Evolutionary conservation across 1,140 invertebrate species (phyloP).

Genomic region (Leptestheria dahalacensis): DNA sequence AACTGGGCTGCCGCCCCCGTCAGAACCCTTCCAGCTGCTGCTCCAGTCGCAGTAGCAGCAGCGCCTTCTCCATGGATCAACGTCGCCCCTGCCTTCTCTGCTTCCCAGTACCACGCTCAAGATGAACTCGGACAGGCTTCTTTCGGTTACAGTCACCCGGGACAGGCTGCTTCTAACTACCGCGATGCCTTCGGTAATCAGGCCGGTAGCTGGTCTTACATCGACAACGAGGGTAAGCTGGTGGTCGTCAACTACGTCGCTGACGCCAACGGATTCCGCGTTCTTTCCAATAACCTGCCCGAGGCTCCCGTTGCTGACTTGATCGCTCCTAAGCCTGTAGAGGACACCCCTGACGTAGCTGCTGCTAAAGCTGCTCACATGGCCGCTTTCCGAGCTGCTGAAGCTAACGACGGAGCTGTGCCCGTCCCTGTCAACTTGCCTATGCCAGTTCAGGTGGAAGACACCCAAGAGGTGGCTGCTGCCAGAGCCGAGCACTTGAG

Average conservation of each 20-base stretch:
- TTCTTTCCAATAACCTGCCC: constrained; percentile 33
- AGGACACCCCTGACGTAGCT: constrained; percentile 23
- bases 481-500: constrained; percentile 7
- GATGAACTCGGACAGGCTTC: constrained; percentile 36
- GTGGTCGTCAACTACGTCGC: constrained; percentile 35
- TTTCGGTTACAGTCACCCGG: constrained; percentile 38
- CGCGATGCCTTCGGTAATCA: constrained; percentile 36
- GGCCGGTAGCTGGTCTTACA: constrained; percentile 38
- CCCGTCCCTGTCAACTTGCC: neutral
- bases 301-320: constrained; percentile 22
- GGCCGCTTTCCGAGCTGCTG: neutral
- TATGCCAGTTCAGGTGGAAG: constrained; percentile 16
- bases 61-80: neutral
- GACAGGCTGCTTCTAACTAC: constrained; percentile 33
- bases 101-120: constrained; percentile 35
- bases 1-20: neutral
- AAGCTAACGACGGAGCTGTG: neutral
- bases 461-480: constrained; percentile 23
- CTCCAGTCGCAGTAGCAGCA: neutral
- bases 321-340: constrained; percentile 20
- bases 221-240: constrained; percentile 34
- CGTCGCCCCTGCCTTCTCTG: neutral
- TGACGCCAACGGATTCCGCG: constrained; percentile 35
- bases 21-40: constrained; percentile 22
- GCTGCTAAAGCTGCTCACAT: constrained; percentile 10